Evolutionary conservation across 2,888 invertebrate genomes (phyloP).

Genomic region (Spodoptera exigua): DNA sequence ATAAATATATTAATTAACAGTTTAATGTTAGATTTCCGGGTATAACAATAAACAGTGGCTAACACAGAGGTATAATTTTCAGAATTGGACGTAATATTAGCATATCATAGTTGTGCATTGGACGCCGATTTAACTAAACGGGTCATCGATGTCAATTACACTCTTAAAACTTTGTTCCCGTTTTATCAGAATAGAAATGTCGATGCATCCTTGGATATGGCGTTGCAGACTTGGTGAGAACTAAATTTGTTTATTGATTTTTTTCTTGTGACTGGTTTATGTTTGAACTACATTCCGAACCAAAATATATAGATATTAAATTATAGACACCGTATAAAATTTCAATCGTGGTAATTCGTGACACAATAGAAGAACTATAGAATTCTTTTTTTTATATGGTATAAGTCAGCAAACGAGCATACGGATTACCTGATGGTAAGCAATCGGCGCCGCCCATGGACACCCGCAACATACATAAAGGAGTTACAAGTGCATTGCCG

Average conservation of each 20-base stretch:
- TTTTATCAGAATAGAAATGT: conserved; percentile 88
- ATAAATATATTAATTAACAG: conserved; percentile 42
- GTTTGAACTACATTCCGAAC: too few relatives aligned
- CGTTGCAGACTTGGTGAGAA: conserved; percentile 76
- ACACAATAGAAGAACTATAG: too few relatives aligned
- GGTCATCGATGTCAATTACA: conserved; percentile 91
- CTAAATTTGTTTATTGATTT: neutral
- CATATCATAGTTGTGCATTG: conserved; percentile 91
- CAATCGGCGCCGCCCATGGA: too few relatives aligned
- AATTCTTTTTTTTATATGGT: too few relatives aligned
- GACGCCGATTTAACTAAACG: conserved; percentile 90
- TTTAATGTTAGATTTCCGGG: conserved; percentile 35
- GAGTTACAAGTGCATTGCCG: too few relatives aligned
- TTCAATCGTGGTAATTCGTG: too few relatives aligned
- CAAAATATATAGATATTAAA: too few relatives aligned
- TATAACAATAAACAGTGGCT: conserved; percentile 31
- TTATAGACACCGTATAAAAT: too few relatives aligned
- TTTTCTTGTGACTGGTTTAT: neutral
- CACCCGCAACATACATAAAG: too few relatives aligned
- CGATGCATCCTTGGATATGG: conserved; percentile 73
- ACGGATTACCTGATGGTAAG: too few relatives aligned
- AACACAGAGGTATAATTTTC: conserved; percentile 53
- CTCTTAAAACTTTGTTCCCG: conserved; percentile 90
- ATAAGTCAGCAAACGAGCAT: too few relatives aligned
- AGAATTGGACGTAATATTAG: conserved; percentile 90